Base-by-base conservation (phyloP, 2,888 invertebrate species). In the Bimastos eiseni region DNA sequence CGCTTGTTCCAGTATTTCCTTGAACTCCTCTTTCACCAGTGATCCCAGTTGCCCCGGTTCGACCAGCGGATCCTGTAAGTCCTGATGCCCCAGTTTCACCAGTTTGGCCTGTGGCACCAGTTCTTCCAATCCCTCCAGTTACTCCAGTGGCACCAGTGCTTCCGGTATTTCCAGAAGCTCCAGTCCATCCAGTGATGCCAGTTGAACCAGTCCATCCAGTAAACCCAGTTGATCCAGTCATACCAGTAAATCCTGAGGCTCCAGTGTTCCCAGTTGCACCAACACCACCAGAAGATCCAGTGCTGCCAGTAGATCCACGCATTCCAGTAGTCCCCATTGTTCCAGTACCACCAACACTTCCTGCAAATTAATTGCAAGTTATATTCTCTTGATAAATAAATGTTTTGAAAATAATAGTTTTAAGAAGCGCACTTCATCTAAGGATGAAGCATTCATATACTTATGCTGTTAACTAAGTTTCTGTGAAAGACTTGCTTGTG, bases 1-100 rank as follows among this genome's bases (percentile, higher is more conserved):
- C 90, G 19, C 30, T 19, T 13, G 41, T 3, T 49, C 90, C 90
- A 41, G 70, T n/a, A 21, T 17, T 24, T 70, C 90, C 90, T 70
- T 38, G n/a, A 44, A 33, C 33, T n/a, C 90, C 90, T n/a, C 86
- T 36, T 24, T 36, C 36, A 86, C 86, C 86, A 19, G 86, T 19
- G 89, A 19, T 89, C 21, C 90, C 91, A 15, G 89, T 90, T 34
- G 49, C 88, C 21, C 91, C 91, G n/a, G 91, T 55, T 38, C 44
- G n/a, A 33, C 91, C 91, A 41, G 88, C 37, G 24, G 44, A 30
- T 2, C 91, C 91, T 6, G 49, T 36, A 30, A 24, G 33, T 24
- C 90, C 90, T 33, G 36, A 41, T 33, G 33, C n/a, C 44, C 90
- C 90, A 30, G 37, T 36, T 21, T 33, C n/a, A 19, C 90, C 90